A percentile compares a stretch with the other conserved stretches of the same genome.
These are phyloP conservation scores for zebrafish (Danio rerio) DNA, from an alignment of 2,113 vertebrate species.

Conservation along the genomic window GRCz12tu NC_133176.1:42275501-42276000, in stretches of 20 bases:
- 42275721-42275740: not conserved
- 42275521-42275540: constrained; percentile 4
- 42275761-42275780: not conserved
- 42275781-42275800: not conserved
- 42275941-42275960: constrained; percentile 13
- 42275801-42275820: not conserved
- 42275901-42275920: constrained; percentile 44
- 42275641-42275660: not conserved
- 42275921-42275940: constrained; percentile 29
- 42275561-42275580: not conserved
- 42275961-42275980: constrained; percentile 32
- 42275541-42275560: not conserved
- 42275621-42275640: constrained; percentile 44
- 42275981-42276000: constrained; percentile 45
- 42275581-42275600: not conserved
- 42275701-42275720: not conserved
- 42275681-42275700: not conserved
- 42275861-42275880: not conserved
- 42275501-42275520: constrained; percentile 31
- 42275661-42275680: constrained; percentile 49
- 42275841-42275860: not conserved
- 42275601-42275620: not conserved
- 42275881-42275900: not conserved
- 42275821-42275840: not conserved
- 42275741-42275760: not conserved